Conservation (phyloP, 2,797 vertebrate species). For the Cheirogaleus major region DNA sequence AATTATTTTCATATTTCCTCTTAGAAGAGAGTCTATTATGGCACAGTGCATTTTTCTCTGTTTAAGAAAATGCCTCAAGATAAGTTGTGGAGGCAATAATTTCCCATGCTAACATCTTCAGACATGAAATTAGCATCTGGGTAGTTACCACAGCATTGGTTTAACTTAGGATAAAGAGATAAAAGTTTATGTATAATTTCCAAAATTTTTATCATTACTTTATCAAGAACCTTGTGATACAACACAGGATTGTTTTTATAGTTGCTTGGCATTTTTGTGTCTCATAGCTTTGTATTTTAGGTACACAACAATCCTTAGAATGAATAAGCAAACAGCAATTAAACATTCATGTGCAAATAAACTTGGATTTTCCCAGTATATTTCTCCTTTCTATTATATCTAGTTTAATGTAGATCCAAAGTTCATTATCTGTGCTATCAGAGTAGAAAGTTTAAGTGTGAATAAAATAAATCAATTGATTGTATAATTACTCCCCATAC, state of each 20-base stretch:
- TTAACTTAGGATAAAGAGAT: not conserved
- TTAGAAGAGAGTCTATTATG: not conserved
- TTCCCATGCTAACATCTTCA: not conserved
- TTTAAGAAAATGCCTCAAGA: slow-evolving; percentile 24
- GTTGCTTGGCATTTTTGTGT: not conserved
- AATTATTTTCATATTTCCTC: not conserved
- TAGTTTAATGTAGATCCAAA: not conserved
- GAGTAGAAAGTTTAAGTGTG: not conserved
- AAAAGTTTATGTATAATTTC: not conserved
- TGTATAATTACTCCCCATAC: not conserved
- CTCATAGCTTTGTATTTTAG: not conserved
- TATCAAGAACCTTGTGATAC: not conserved
- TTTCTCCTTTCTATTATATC: not conserved
- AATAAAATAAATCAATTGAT: not conserved
- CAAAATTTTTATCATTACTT: not conserved
- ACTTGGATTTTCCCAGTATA: not conserved
- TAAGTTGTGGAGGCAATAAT: not conserved
- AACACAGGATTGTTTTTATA: not conserved
- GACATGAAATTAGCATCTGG: not conserved
- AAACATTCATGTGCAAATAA: not conserved
- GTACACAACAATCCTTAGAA: not conserved
- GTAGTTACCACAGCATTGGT: not conserved
- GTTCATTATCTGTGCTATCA: not conserved
- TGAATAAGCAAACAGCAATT: not conserved
- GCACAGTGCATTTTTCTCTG: not conserved